Conservation (phyloP, 2,888 invertebrate species). For the Diplazon laetatorius region DNA sequence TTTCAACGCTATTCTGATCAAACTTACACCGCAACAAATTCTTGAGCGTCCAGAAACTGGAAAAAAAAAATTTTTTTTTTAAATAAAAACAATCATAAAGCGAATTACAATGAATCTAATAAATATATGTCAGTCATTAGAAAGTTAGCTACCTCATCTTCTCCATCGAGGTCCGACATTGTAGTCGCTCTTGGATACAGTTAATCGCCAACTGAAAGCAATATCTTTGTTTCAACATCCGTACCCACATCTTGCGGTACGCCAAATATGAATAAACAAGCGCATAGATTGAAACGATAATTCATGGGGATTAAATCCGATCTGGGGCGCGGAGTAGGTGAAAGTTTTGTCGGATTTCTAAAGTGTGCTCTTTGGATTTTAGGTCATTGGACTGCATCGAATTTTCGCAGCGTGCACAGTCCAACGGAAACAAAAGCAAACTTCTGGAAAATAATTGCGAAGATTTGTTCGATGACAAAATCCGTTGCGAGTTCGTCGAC, state of each 20-base stretch:
- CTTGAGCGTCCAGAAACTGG: constrained; percentile 85
- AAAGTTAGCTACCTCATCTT: constrained; percentile 77
- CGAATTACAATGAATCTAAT: constrained; percentile 12
- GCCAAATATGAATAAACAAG: background rate
- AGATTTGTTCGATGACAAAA: no score
- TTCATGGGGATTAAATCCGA: background rate
- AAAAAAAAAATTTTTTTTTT: no score
- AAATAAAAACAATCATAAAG: constrained; percentile 68
- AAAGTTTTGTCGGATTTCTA: constrained; percentile 69
- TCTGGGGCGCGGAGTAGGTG: constrained; percentile 29
- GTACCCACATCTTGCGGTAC: background rate
- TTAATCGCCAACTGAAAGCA: constrained; percentile 61
- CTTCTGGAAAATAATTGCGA: no score
- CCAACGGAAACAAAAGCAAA: no score
- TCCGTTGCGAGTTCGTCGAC: no score
- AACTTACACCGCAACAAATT: constrained; percentile 82
- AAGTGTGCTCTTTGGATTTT: constrained; percentile 73
- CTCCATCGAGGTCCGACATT: constrained; percentile 80
- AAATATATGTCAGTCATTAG: constrained; percentile 21
- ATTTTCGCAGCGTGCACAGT: constrained; percentile 14
- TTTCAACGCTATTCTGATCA: background rate
- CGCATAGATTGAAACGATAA: background rate
- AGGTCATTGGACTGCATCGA: constrained; percentile 69
- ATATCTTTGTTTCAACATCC: background rate
- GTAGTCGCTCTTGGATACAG: constrained; percentile 59